Evolutionary conservation across 2,888 invertebrate genomes (phyloP), one percentile per base, ranked within the genome.

Genomic region (Lottia scabra): DNA sequence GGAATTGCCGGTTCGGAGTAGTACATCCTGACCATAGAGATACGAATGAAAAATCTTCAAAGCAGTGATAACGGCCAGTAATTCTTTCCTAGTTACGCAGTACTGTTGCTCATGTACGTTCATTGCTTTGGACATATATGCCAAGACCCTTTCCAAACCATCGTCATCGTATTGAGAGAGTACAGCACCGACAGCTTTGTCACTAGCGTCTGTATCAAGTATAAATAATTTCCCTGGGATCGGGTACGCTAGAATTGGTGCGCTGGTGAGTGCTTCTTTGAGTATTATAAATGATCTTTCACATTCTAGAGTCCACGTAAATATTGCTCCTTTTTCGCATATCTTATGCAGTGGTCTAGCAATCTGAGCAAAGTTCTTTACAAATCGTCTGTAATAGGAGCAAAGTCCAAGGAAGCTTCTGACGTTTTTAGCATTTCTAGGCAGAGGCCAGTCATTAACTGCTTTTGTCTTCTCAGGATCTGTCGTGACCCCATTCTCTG

Each of bases 281-380:
- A 79, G 68, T 8, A 1, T 23, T 12, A 67, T 44, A 56, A 79
- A 78, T 4, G 72, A 38, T 56, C 46, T 15, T 12, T 68, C 63
- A 26, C 45, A 30, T 0, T 68, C 75, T 64, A 12, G 63, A 64
- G 23, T 71, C 74, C 74, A 80, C 30, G 46, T 38, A 62, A 72
- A 73, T 8, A n/a, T 10, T 12, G 15, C 70, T 16, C 56, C 62
- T 26, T 70, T 69, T 46, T 75, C 70, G 2, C 71, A 71, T 8
- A 70, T 71, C 62, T 26, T 23, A 48, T 27, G 46, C 45, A 70
- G 66, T n/a, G 70, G 65, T 27, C 66, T 44, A 13, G 66, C 65
- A 15, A 65, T 70, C 15, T 48, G 23, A 16, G 46, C 27, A 65
- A 70, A 70, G 10, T 46, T 27, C 45, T 43, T 65, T 16, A 70